Base-by-base conservation (phyloP, 2,888 invertebrate species). In the Chymomyza fuscimana region DNA sequence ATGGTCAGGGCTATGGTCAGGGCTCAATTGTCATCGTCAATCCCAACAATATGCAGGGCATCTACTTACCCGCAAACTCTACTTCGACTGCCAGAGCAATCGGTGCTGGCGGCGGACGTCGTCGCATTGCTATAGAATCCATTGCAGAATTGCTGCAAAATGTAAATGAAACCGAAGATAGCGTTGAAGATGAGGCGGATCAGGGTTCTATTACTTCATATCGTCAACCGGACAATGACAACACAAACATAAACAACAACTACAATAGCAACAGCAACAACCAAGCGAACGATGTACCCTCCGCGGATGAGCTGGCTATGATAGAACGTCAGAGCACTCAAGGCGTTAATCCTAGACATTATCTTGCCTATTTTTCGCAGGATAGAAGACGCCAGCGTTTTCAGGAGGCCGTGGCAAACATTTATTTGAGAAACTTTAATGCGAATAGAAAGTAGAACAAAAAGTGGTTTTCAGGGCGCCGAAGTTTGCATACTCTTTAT, bases 21-120 rank as follows among this genome's bases (percentile, higher is more conserved):
- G 16, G 16, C 16, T 54, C 54, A 19, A 54, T 54, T 54, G 54
- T 54, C 54, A 54, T 54, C 6, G 54, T 54, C n/a, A 54, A 54
- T 54, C 54, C 54, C 9, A 54, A 54, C 54, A 54, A 54, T 22
- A 54, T 54, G 54, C 54, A 54, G n/a, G 54, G 54, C 54, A 16
- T 54, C 9, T 54, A 54, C 10, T 54, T 54, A 6, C 54, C 54
- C 54, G 9, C 22, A 1, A 54, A 54, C 54, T 46, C 32, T 3
- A 32, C 32, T 2, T 32, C 40, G 40, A 46, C 12, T 46, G 40
- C 40, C 3, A 46, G 40, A 46, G 12, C 40, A 12, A 12, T 2
- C 40, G 40, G 40, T 12, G 12, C 40, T 46, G 40, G 40, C 12
- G 40, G 40, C 12, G 40, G 40, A 46, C 40, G 12, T 46, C 40